Evolutionary conservation across 30 jellyfish, hydroid and myxozoan species (phyloP), one percentile per base, ranked within the genome.

Genomic region (Aurelia aurita complex sp. Pacific): DNA sequence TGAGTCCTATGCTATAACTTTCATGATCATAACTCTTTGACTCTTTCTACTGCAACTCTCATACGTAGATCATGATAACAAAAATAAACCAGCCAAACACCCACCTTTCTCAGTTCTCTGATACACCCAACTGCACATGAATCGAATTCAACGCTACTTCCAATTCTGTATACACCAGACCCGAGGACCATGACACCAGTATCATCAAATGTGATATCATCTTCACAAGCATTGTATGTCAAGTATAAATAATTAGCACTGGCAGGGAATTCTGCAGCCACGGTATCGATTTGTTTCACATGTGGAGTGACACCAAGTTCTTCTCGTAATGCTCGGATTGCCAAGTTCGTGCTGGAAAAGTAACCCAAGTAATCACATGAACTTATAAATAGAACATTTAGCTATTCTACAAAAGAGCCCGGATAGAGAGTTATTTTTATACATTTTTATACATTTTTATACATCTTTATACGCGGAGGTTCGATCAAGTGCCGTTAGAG

Each of bases 251-350:
- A 96, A 72, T 96, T 96, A 23, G 99, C 98, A 54, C 88, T 89
- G 55, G 99, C 98, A 60, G 98, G 98, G 79, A 90, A 96, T 64
- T 96, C 99, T 9, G 98, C 99, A 10, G 99, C 99, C n/a, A 96
- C 99, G 10, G 99, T 96, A 84, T 96, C 99, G 84, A 96, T 96
- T 62, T 96, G 94, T 81, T 90, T 96, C 53, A 96, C 97, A 63
- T 40, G 73, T 1, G 99, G 97, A 5, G 89, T 55, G 71, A 96
- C 87, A 61, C 90, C 88, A 17, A 76, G 72, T 65, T 90, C 98
- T 66, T 40, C 62, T 32, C 99, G 92, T 14, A 73, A 68, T 63
- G 53, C 87, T 52, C 99, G 85, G 2, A 96, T 88, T 2, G 96
- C 97, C 73, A 91, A 82, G 57, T 79, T 97, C 12, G 99, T 90